A percentile compares a stretch with the other conserved stretches of the same genome.
These are phyloP conservation scores for Archocentrus centrarchus DNA, from an alignment of 2,113 vertebrate species.

Conservation along the genomic window DNA sequence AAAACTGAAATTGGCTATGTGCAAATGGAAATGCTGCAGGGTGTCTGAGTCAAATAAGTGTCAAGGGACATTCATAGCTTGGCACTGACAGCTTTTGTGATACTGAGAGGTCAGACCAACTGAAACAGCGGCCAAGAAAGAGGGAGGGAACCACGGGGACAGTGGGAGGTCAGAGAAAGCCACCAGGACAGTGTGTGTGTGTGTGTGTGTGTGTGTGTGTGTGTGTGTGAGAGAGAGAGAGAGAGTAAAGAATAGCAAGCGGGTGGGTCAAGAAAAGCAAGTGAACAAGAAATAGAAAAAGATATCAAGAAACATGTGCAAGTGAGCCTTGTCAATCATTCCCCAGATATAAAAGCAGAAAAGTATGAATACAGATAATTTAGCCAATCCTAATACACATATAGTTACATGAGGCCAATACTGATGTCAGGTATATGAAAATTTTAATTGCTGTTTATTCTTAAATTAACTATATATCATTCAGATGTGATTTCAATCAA, in stretches of 20 bases:
- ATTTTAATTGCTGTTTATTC: neutral
- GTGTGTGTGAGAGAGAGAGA: neutral
- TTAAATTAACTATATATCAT: neutral
- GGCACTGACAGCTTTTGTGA: constrained; percentile 67
- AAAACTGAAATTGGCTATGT: constrained; percentile 67
- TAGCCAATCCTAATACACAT: neutral
- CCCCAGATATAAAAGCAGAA: neutral
- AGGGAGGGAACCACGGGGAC: neutral
- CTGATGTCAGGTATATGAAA: neutral
- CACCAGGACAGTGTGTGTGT: neutral
- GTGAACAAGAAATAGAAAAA: neutral
- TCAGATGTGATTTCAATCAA: constrained; percentile 14
- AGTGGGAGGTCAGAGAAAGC: constrained; percentile 27
- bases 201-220: neutral
- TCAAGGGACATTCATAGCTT: constrained; percentile 63
- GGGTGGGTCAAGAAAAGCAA: constrained; percentile 2
- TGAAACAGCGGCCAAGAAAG: constrained; percentile 30
- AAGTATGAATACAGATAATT: neutral
- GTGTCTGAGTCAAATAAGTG: constrained; percentile 60
- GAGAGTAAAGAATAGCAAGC: neutral
- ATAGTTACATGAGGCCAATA: neutral
- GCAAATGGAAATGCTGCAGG: constrained; percentile 68
- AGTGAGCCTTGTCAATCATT: neutral
- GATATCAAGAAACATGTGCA: neutral
- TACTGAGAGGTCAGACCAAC: constrained; percentile 68